Conservation (phyloP, 2,888 invertebrate genomes). For the Hoplodrina blanda region DNA sequence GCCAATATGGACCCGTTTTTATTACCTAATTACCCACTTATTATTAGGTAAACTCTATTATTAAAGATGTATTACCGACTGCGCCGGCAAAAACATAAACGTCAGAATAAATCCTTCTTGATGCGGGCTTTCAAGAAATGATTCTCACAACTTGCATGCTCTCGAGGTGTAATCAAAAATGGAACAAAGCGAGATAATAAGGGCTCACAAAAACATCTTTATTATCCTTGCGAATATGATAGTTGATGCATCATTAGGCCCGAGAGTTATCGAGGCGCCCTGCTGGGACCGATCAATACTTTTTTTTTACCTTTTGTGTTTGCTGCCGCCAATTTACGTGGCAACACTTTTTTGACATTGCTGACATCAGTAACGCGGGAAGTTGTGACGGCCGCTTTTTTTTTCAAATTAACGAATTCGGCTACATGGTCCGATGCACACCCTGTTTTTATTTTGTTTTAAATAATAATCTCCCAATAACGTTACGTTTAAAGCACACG, state of each 20-base stretch:
- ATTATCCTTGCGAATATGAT: conserved; percentile 70
- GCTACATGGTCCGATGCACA: conserved; percentile 70
- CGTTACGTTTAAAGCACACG: conserved; percentile 31
- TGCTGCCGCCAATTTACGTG: conserved; percentile 63
- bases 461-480: conserved; percentile 37
- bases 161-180: conserved; percentile 58
- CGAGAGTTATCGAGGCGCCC: conserved; percentile 69
- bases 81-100: conserved; percentile 45
- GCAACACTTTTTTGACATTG: conserved; percentile 55
- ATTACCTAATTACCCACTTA: conserved; percentile 52
- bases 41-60: conserved; percentile 51
- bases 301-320: conserved; percentile 67
- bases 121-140: conserved; percentile 43
- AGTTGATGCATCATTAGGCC: conserved; percentile 70
- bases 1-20: too few relatives aligned
- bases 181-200: conserved; percentile 59
- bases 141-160: conserved; percentile 44
- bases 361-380: conserved; percentile 53
- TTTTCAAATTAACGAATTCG: conserved; percentile 55
- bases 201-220: conserved; percentile 69
- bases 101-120: conserved; percentile 56
- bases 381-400: conserved; percentile 47
- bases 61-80: conserved; percentile 29
- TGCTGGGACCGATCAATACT: conserved; percentile 75
- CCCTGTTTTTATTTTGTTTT: conserved; percentile 66